Evolutionary conservation across 2,888 invertebrate genomes (phyloP), one percentile per base, ranked within the genome.

Genomic region (Euzophera pinguis): DNA sequence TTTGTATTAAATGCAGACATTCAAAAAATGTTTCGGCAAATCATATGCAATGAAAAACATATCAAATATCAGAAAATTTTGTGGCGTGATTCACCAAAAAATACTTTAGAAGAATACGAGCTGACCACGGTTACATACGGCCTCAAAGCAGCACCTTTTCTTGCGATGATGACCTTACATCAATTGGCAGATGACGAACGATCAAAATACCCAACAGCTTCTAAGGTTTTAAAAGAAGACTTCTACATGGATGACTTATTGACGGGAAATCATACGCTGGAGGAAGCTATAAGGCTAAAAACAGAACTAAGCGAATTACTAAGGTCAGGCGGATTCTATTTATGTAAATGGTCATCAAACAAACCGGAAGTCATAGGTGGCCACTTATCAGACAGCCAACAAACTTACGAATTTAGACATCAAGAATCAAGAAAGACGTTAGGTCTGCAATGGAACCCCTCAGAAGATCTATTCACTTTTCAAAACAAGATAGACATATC

Each of bases 11-110:
- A 13, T 10, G 52, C 52, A 8, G 52, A 52, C 8, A 45, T 52
- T 6, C 37, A 52, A 16, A 52, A 52, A 12, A 52, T 52, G 52
- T 52, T 38, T 22, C 29, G 47, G 1, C 38, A 47, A 9, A 52
- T 47, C 34, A 34, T 34, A 10, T 34, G 34, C 34, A 34, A 34
- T 10, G 37, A 22, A 13, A 48, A 37, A 35, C 37, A 34, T 22
- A 37, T 34, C 12, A 37, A 37, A 37, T 17, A 49, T 32, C 41
- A 41, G 16, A 41, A 41, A 7, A 41, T 41, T 41, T 9, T 41
- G 9, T 41, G 41, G 41, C 16, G 41, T 8, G 1, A 41, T 17
- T 17, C 41, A 0, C 41, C 17, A 7, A 10, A 22, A 22, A 10
- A n/a, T 4, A 16, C 41, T 1, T 43, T 43, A 29, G 27, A 43